Conservation (phyloP, 2,113 vertebrate genomes). For the Phalacrocorax aristotelis region DNA sequence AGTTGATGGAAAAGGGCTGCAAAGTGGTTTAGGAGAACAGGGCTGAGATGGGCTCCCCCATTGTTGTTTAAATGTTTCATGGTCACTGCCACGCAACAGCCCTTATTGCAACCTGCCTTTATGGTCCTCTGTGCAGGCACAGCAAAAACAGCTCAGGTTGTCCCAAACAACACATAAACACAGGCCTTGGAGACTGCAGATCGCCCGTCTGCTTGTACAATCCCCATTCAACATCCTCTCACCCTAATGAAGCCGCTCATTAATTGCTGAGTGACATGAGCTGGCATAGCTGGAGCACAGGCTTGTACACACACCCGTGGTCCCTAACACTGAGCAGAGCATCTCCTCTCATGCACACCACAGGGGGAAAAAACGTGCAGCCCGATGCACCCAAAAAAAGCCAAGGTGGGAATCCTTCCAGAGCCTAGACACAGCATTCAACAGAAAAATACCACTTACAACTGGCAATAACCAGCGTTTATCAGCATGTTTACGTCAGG, state of each 20-base stretch:
- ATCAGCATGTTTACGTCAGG: background rate
- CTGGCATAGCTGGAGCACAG: background rate
- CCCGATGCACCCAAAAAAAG: background rate
- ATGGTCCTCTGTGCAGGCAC: too few relatives aligned
- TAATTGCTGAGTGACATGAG: background rate
- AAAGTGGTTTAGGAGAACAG: too few relatives aligned
- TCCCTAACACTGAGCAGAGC: background rate
- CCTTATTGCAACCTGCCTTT: too few relatives aligned
- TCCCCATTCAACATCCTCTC: background rate
- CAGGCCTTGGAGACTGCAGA: too few relatives aligned
- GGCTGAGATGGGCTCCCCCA: too few relatives aligned
- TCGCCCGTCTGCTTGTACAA: background rate
- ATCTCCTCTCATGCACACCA: background rate
- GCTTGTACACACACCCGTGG: rapidly evolving
- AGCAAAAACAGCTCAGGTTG: too few relatives aligned
- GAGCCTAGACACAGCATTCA: background rate
- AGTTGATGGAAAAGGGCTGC: too few relatives aligned
- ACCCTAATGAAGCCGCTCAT: background rate
- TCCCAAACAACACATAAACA: too few relatives aligned
- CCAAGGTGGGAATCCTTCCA: background rate
- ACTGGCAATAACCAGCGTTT: background rate
- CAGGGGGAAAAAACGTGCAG: rapidly evolving
- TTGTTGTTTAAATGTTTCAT: too few relatives aligned
- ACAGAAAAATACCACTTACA: background rate
- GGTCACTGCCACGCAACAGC: too few relatives aligned